phyloP scores from a whole-genome alignment of 2,888 invertebrate species.

The Bombylius major region DNA sequence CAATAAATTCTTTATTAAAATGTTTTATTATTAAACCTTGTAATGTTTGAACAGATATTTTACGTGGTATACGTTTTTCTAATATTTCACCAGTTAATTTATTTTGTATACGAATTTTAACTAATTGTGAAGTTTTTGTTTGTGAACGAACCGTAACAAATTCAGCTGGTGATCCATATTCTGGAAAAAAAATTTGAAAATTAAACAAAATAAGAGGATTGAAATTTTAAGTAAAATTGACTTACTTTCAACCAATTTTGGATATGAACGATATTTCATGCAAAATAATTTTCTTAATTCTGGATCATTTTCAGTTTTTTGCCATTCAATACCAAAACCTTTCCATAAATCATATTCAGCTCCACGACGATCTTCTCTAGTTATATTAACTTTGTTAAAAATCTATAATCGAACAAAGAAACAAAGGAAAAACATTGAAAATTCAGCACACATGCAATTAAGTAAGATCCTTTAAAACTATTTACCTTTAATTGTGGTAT shows the following conservation, averaged over 20 bases:
- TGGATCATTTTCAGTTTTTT: slow-evolving; percentile 41
- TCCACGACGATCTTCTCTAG: slow-evolving; percentile 58
- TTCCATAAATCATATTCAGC: slow-evolving; percentile 89
- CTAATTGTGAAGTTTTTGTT: slow-evolving; percentile 55
- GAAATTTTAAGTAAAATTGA: slow-evolving; percentile 14
- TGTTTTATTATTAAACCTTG: slow-evolving; percentile 66
- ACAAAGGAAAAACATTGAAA: too few species aligned
- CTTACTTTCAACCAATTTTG: slow-evolving; percentile 60
- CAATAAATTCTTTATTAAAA: slow-evolving; percentile 41
- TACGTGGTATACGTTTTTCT: slow-evolving; percentile 58
- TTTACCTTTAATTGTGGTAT: slow-evolving; percentile 56
- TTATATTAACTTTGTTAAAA: slow-evolving; percentile 59
- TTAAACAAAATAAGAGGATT: neutral
- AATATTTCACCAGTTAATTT: slow-evolving; percentile 38
- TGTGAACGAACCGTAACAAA: slow-evolving; percentile 45
- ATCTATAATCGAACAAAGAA: slow-evolving; percentile 1
- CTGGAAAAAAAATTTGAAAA: slow-evolving; percentile 38
- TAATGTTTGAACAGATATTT: slow-evolving; percentile 72
- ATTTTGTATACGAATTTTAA: slow-evolving; percentile 46
- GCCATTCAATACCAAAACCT: slow-evolving; percentile 62
- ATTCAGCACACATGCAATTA: too few species aligned
- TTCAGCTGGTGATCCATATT: slow-evolving; percentile 72
- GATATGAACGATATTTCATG: slow-evolving; percentile 62
- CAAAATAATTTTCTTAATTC: slow-evolving; percentile 44
- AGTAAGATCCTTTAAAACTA: too few species aligned